Evolutionary conservation across 2,113 vertebrate species (phyloP), one percentile per base, ranked within the genome.

Genomic region (Hipposideros armiger): DNA sequence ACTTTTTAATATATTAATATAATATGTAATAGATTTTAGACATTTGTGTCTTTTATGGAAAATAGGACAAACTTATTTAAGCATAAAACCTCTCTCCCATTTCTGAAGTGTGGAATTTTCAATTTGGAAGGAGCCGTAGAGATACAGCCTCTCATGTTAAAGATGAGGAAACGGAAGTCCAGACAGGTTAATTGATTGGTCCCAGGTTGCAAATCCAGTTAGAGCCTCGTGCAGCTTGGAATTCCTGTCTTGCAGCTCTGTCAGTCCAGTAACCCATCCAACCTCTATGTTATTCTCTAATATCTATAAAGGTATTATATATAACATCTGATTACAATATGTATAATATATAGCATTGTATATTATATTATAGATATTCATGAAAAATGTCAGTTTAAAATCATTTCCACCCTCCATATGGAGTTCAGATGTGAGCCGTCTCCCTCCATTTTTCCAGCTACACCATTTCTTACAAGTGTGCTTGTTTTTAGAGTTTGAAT

Each of bases 401-500:
- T 76, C 26, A 77, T 50, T 92, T 54, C 77, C 9, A n/a, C 26
- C 13, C 11, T 8, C 0, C 4, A 1, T 28, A 16, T 72, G 20
- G n/a, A 80, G 40, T 86, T 86, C 36, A 14, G 3, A 16, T 28
- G 4, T 26, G 16, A 67, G 42, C 47, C 7, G 7, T 40, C n/a
- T 58, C 36, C 7, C 32, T 30, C n/a, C 19, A 3, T 30, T 66
- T 42, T 74, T 66, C 20, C 67, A 78, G 56, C 58, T 64, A 3
- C 40, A n/a, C 11, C 13, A 19, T 78, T 45, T 72, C 11, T 74
- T 64, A 20, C 11, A 82, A 11, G 32, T 56, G 9, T 26, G 26
- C 56, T 73, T 85, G 67, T 70, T 78, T 96, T 91, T 47, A 69
- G 66, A 70, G 87, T 70, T 94, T 76, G 54, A 95, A 80, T 72